A percentile compares a stretch with the other conserved stretches of the same genome.
Evolutionary conservation across 2,888 invertebrate species (phyloP).

Genomic region (Abrostola tripartita): DNA sequence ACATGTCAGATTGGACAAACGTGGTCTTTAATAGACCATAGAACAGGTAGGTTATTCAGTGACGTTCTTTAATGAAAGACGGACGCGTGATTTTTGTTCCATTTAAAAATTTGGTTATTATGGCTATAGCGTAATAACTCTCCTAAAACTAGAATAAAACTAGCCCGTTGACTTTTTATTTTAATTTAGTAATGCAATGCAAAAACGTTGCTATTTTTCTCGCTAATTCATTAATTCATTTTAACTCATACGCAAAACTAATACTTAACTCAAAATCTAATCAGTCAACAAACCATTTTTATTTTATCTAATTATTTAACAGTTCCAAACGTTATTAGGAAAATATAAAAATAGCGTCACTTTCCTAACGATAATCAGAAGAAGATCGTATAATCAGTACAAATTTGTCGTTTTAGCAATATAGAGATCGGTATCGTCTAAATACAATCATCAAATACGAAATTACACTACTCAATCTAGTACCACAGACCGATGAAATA

Average conservation of each 20-base stretch:
- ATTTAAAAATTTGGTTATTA: neutral
- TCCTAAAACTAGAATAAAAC: too few species aligned
- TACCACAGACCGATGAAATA: conserved; percentile 40
- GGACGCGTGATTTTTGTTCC: conserved; percentile 43
- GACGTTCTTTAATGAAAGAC: conserved; percentile 61
- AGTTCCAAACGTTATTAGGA: neutral
- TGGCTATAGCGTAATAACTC: too few species aligned
- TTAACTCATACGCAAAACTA: too few species aligned
- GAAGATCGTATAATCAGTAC: conserved; percentile 2
- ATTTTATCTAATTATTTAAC: too few species aligned
- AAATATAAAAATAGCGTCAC: neutral
- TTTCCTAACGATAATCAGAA: neutral
- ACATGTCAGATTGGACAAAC: conserved; percentile 75
- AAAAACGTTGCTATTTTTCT: too few species aligned
- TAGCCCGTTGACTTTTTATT: too few species aligned
- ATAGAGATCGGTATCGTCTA: conserved; percentile 35
- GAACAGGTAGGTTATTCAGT: conserved; percentile 64
- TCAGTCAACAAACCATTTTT: too few species aligned
- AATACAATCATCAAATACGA: conserved; percentile 51
- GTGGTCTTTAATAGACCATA: conserved; percentile 71
- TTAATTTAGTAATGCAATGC: too few species aligned
- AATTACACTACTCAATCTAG: conserved; percentile 44
- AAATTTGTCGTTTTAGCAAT: conserved; percentile 26
- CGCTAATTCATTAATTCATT: too few species aligned
- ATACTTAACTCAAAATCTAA: too few species aligned